These are phyloP conservation scores for Pseudotriccus pelzelni DNA, from an alignment of 2,797 vertebrate species.

Conservation along the genomic window DNA sequence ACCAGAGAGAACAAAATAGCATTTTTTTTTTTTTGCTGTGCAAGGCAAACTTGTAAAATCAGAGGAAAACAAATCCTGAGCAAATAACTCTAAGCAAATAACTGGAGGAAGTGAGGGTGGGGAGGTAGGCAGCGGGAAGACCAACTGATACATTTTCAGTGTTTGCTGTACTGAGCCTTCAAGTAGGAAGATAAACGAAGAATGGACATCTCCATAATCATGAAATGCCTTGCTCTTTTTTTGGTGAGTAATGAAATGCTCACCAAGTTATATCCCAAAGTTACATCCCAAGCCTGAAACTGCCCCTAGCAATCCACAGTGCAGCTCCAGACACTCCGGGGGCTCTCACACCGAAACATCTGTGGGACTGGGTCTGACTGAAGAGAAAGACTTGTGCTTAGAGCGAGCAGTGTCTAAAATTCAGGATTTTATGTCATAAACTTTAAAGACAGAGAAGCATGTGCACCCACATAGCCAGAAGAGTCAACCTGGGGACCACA, in stretches of 20 bases:
- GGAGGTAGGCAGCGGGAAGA: background rate
- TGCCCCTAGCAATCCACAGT: background rate
- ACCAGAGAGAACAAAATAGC: slow-evolving; percentile 44
- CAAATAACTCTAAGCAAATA: slow-evolving; percentile 62
- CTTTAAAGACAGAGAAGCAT: background rate
- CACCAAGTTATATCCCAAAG: background rate
- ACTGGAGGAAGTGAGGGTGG: slow-evolving; percentile 7
- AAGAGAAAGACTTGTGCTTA: background rate
- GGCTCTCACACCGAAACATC: background rate
- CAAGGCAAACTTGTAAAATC: slow-evolving; percentile 54
- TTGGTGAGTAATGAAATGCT: background rate
- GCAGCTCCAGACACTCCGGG: background rate
- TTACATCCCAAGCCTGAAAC: background rate
- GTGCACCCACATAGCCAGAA: background rate
- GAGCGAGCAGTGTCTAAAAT: background rate
- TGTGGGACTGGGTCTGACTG: background rate
- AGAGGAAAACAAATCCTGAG: slow-evolving; percentile 56
- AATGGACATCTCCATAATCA: background rate
- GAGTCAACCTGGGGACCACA: background rate
- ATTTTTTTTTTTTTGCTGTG: slow-evolving; percentile 10
- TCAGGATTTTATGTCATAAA: background rate
- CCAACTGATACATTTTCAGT: background rate
- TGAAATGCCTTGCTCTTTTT: background rate
- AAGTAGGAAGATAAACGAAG: background rate
- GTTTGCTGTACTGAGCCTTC: background rate